These are phyloP conservation scores for Rhinichthys klamathensis DNA, from an alignment of 2,113 vertebrate species.

Conservation along the genomic window DNA sequence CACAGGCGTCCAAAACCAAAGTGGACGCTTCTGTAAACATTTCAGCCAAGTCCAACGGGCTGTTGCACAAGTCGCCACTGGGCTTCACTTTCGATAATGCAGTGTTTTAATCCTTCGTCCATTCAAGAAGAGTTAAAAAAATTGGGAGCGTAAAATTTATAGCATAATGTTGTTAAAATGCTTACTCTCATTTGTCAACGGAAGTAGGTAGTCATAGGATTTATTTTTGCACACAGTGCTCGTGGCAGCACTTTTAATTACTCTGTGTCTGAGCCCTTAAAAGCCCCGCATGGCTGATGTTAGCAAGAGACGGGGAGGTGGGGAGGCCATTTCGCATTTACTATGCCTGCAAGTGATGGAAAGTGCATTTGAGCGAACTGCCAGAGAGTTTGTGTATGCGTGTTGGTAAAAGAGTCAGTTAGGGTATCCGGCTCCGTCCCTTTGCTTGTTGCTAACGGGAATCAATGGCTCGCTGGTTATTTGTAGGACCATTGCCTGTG, in stretches of 20 bases:
- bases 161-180: not conserved
- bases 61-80: constrained; percentile 60
- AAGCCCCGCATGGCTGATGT: constrained; percentile 39
- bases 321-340: constrained; percentile 60
- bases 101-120: not conserved
- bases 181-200: not conserved
- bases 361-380: constrained; percentile 63
- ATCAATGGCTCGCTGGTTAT: constrained; percentile 73
- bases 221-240: not conserved
- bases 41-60: constrained; percentile 49
- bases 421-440: constrained; percentile 60
- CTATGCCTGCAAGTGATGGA: constrained; percentile 69
- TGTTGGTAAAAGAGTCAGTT: constrained; percentile 37
- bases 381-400: constrained; percentile 50
- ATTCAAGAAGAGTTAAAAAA: constrained; percentile 24
- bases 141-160: constrained; percentile 11
- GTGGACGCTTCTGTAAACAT: constrained; percentile 66
- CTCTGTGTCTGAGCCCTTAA: constrained; percentile 48
- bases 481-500: constrained; percentile 71
- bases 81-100: constrained; percentile 40
- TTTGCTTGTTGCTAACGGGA: constrained; percentile 65
- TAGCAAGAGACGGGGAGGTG: not conserved
- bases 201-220: not conserved
- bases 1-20: constrained; percentile 63
- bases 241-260: constrained; percentile 42